Evolutionary conservation across 2,797 vertebrate genomes (phyloP).

Genomic region (Aplochiton taeniatus): DNA sequence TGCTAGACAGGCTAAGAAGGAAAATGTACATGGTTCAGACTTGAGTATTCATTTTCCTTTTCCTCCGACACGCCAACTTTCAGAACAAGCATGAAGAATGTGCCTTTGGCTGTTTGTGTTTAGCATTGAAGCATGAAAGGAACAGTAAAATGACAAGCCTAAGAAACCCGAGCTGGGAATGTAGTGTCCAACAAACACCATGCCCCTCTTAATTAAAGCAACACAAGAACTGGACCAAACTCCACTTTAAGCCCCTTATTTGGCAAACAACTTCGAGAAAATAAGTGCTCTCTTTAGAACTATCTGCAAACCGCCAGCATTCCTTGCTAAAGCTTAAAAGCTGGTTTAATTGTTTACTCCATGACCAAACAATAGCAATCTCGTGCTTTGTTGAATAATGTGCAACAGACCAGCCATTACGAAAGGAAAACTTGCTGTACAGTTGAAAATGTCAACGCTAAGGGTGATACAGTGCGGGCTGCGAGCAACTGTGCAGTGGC

Average conservation of each 20-base stretch:
- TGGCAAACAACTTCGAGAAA: background rate
- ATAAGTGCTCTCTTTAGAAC: slow-evolving; percentile 8
- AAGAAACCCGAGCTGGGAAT: background rate
- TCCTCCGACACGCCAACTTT: background rate
- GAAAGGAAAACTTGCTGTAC: slow-evolving; percentile 24
- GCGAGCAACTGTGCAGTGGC: slow-evolving; percentile 37
- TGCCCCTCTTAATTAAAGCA: slow-evolving; percentile 14
- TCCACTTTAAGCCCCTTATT: background rate
- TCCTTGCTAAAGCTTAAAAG: slow-evolving; percentile 20
- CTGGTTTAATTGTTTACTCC: slow-evolving; percentile 22
- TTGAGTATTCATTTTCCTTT: background rate
- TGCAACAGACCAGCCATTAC: slow-evolving; percentile 28
- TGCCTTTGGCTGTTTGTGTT: background rate
- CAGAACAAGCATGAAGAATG: slow-evolving; percentile 12
- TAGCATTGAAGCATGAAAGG: slow-evolving; percentile 13
- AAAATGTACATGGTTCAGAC: slow-evolving; percentile 11
- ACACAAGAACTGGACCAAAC: slow-evolving; percentile 10
- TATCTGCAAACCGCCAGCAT: background rate
- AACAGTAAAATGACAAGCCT: slow-evolving; percentile 7
- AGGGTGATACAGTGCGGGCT: slow-evolving; percentile 47
- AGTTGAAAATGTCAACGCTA: slow-evolving; percentile 20
- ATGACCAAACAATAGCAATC: background rate
- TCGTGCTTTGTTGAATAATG: slow-evolving; percentile 36
- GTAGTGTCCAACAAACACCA: background rate
- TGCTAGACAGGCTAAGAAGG: background rate